Percentiles rank a stretch among this genome's conserved stretches.
phyloP scores from a whole-genome alignment of 2,113 vertebrate genomes.

The Mandrillus leucophaeus region DNA sequence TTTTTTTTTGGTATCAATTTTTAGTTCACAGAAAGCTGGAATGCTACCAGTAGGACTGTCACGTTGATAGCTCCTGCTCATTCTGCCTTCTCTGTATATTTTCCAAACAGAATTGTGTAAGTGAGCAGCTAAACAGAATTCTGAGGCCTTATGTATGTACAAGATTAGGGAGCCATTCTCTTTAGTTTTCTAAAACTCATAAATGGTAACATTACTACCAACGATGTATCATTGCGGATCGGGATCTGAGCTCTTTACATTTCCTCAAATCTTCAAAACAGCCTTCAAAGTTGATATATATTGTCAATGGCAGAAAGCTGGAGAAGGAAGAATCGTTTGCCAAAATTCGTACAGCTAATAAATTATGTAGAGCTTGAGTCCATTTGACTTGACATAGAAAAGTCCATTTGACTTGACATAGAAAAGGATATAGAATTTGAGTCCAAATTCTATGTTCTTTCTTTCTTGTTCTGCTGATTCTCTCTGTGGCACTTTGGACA shows the following conservation, averaged over 20 bases:
- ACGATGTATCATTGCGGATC: fast-evolving
- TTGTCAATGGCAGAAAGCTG: background rate
- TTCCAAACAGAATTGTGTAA: background rate
- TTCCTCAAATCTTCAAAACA: background rate
- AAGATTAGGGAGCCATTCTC: too few relatives aligned
- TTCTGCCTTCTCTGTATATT: background rate
- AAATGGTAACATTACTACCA: fast-evolving
- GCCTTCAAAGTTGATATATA: background rate
- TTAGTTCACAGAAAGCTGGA: background rate
- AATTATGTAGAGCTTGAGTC: background rate
- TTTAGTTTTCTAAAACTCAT: background rate
- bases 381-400: background rate
- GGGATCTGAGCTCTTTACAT: fast-evolving
- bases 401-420: background rate
- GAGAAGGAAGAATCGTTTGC: background rate
- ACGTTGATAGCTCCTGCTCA: background rate
- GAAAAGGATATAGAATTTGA: too few relatives aligned
- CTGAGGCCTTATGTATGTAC: background rate
- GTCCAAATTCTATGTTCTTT: too few relatives aligned
- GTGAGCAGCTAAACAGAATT: background rate
- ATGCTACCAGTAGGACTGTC: background rate
- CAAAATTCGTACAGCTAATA: background rate
- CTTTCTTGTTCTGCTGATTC: background rate
- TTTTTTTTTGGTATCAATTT: background rate
- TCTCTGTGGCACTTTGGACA: background rate